Evolutionary conservation across 2,797 vertebrate genomes (phyloP).

Genomic region (Eupleurogrammus muticus): DNA sequence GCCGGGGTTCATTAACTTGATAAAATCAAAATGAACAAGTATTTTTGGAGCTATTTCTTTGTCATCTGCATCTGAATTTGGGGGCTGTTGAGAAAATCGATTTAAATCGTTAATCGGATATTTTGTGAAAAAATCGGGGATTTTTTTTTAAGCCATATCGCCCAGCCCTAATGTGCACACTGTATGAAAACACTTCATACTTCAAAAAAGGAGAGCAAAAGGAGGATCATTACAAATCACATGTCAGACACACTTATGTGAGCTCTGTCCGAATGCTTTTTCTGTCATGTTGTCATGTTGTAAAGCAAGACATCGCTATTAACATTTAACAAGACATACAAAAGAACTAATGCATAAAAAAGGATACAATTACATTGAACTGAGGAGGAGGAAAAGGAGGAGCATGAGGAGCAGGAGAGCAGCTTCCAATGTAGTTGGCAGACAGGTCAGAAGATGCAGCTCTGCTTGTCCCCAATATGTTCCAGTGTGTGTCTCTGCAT

Average conservation of each 20-base stretch:
- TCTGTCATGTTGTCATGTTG: conserved; percentile 2
- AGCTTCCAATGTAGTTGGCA: conserved; percentile 1
- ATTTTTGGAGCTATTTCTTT: too few relatives aligned
- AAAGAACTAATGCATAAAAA: neutral
- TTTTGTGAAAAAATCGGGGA: too few relatives aligned
- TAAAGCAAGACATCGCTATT: neutral
- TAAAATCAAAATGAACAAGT: too few relatives aligned
- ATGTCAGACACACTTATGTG: conserved; percentile 17
- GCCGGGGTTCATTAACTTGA: too few relatives aligned
- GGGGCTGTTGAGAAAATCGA: too few relatives aligned
- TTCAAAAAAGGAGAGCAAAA: conserved; percentile 31
- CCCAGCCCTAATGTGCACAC: too few relatives aligned
- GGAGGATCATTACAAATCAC: conserved; percentile 34
- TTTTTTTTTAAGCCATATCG: too few relatives aligned
- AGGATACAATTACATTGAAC: neutral
- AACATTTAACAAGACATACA: conserved; percentile 17
- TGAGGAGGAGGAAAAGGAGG: neutral
- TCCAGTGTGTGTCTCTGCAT: neutral
- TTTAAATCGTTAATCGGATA: too few relatives aligned
- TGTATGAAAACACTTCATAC: neutral
- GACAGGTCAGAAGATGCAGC: conserved; percentile 23
- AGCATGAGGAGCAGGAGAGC: neutral
- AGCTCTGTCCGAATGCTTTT: conserved; percentile 1
- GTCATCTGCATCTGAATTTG: too few relatives aligned
- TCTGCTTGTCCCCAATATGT: neutral